Conservation (phyloP, 2,113 vertebrate species). For the Seriola aureovittata region DNA sequence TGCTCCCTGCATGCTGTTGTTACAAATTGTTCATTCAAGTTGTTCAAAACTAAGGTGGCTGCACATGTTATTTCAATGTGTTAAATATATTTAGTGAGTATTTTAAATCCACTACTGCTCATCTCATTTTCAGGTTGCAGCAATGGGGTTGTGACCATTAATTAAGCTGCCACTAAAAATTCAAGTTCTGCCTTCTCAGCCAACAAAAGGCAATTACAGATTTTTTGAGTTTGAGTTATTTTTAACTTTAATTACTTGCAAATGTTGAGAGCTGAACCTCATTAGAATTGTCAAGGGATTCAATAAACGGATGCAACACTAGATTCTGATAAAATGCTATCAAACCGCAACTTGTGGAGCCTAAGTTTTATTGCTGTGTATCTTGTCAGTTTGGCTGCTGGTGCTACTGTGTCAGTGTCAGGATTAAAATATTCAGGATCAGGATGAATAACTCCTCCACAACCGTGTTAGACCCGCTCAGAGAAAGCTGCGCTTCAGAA, state of each 20-base stretch:
- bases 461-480: slow-evolving; percentile 6
- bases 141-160: not conserved
- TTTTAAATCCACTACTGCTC: not conserved
- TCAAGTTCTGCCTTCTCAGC: not conserved
- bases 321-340: not conserved
- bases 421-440: not conserved
- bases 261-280: slow-evolving; percentile 8
- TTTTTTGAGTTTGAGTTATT: not conserved
- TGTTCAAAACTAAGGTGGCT: not conserved
- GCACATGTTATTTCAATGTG: not conserved
- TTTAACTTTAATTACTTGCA: slow-evolving; percentile 21
- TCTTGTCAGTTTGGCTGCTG: not conserved
- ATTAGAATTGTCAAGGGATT: not conserved
- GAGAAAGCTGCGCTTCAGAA: slow-evolving; percentile 1
- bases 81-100: not conserved
- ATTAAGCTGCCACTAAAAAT: not conserved
- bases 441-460: slow-evolving; percentile 10
- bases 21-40: not conserved
- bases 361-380: slow-evolving; percentile 2
- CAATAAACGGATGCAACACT: not conserved
- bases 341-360: not conserved
- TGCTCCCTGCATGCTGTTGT: not conserved
- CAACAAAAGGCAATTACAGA: slow-evolving; percentile 3
- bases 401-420: not conserved
- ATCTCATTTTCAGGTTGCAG: slow-evolving; percentile 15